Percentiles rank a stretch among this genome's conserved stretches.
Conservation (phyloP, 2,113 vertebrate genomes). For the Siniperca chuatsi region DNA sequence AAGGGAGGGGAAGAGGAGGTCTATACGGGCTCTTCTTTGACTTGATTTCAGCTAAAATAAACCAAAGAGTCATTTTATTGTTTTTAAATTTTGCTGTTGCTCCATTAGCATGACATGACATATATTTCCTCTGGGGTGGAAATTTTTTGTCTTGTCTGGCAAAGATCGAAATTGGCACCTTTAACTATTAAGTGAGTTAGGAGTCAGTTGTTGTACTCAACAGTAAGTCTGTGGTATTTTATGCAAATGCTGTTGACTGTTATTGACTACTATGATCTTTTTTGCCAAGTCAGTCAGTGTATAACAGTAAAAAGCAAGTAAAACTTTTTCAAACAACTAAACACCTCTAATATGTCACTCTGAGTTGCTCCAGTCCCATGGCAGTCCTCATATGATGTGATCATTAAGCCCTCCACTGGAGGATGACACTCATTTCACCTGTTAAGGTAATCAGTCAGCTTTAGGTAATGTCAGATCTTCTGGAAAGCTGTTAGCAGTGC, state of each 20-base stretch:
- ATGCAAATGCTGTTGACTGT: not conserved
- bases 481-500: slow-evolving; percentile 58
- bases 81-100: too few species aligned
- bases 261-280: too few species aligned
- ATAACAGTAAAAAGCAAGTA: not conserved
- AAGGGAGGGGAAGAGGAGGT: too few species aligned
- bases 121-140: too few species aligned
- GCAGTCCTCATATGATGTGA: slow-evolving; percentile 21
- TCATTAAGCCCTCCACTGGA: slow-evolving; percentile 59
- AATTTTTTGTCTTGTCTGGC: too few species aligned
- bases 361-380: not conserved
- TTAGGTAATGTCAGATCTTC: slow-evolving; percentile 73
- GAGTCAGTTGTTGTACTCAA: not conserved
- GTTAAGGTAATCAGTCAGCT: slow-evolving; percentile 75
- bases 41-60: too few species aligned
- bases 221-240: not conserved
- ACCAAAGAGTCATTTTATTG: too few species aligned
- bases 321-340: not conserved
- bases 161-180: too few species aligned
- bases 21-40: too few species aligned
- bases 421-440: slow-evolving; percentile 67
- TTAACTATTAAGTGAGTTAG: too few species aligned
- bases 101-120: too few species aligned
- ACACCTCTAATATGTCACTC: slow-evolving; percentile 5
- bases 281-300: not conserved